Evolutionary conservation across 2,888 invertebrate genomes (phyloP).

Genomic region (Coleophora deauratella): DNA sequence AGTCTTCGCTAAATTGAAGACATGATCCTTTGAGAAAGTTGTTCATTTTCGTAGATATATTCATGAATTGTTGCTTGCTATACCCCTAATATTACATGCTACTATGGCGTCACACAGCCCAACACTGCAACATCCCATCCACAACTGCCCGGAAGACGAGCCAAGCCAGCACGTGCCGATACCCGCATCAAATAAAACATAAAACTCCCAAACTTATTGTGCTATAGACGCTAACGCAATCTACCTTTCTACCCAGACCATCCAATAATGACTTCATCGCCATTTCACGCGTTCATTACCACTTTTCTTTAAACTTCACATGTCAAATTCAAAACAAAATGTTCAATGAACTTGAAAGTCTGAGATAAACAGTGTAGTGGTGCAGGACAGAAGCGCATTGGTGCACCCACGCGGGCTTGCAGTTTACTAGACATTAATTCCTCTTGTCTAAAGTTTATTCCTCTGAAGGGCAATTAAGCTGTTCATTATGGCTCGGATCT

Average conservation of each 20-base stretch:
- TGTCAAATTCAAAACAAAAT: background rate
- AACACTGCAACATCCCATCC: constrained; percentile 2
- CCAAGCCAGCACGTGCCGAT: constrained; percentile 34
- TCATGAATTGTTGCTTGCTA: no score
- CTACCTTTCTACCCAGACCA: constrained; percentile 17
- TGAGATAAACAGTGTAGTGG: no score
- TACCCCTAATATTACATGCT: no score
- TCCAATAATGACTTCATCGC: constrained; percentile 2
- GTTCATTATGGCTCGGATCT: constrained; percentile 3
- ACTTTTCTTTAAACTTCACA: background rate
- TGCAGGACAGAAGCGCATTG: no score
- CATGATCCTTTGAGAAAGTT: no score
- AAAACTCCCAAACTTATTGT: constrained; percentile 33
- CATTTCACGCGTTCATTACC: background rate
- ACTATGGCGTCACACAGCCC: no score
- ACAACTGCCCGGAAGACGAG: constrained; percentile 20
- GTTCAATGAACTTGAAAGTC: constrained; percentile 9
- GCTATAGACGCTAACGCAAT: constrained; percentile 26
- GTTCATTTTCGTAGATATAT: no score
- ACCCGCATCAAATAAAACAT: constrained; percentile 35
- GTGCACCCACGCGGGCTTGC: constrained; percentile 40
- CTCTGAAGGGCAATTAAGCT: constrained; percentile 25
- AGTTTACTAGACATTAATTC: constrained; percentile 31
- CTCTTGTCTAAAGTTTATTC: constrained; percentile 24
- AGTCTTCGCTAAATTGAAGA: no score